These are phyloP conservation scores for Neostethus bicornis DNA, from an alignment of 2,797 vertebrate species.

Conservation along the genomic window DNA sequence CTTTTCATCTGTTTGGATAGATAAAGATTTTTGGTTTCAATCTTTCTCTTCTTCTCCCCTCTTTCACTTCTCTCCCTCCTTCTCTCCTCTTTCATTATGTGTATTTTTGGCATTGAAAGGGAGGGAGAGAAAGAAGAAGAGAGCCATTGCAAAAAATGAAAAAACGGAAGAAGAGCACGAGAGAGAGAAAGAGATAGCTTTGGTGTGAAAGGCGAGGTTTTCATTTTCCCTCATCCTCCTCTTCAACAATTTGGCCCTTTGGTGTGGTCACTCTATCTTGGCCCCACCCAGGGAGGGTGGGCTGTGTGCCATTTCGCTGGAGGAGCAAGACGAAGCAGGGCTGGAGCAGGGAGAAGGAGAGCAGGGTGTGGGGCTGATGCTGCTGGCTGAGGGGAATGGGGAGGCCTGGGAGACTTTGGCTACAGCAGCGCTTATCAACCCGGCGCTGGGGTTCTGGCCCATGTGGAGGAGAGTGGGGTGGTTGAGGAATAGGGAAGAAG, in stretches of 20 bases:
- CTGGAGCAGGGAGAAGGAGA: conserved; percentile 85
- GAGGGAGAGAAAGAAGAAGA: conserved; percentile 73
- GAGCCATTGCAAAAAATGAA: conserved; percentile 54
- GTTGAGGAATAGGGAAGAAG: conserved; percentile 91
- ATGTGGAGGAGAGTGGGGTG: conserved; percentile 89
- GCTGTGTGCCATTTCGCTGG: conserved; percentile 82
- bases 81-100: conserved; percentile 83
- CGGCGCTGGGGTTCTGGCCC: conserved; percentile 80
- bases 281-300: conserved; percentile 83
- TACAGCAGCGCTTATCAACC: conserved; percentile 83
- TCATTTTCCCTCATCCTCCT: conserved; percentile 64
- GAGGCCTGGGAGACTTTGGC: conserved; percentile 84
- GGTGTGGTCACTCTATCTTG: conserved; percentile 83
- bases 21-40: conserved; percentile 83
- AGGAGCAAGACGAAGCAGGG: conserved; percentile 83
- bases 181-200: conserved; percentile 81
- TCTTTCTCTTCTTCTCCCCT: conserved; percentile 68
- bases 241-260: conserved; percentile 76
- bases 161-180: conserved; percentile 72
- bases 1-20: conserved; percentile 71
- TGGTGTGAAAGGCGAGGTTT: conserved; percentile 83
- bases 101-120: conserved; percentile 86
- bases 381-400: conserved; percentile 79
- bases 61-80: conserved; percentile 69
- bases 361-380: conserved; percentile 84